These are phyloP conservation scores for Drosophila pseudoobscura DNA, from an alignment of 1,140 invertebrate genomes.

Conservation along the genomic window DNA sequence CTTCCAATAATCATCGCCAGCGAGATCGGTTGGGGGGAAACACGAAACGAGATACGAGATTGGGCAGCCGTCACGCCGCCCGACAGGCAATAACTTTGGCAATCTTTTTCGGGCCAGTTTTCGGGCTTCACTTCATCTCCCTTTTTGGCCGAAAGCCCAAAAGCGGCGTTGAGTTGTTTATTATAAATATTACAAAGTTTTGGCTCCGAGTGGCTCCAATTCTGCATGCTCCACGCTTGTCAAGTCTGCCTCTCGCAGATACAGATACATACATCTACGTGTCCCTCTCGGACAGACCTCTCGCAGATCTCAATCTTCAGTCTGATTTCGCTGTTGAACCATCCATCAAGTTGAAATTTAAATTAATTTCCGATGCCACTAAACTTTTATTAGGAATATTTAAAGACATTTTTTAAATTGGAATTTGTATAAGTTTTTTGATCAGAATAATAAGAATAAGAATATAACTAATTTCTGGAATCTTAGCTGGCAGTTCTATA, in stretches of 20 bases:
- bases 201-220: constrained; percentile 10
- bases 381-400: too few species aligned
- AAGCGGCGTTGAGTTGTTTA: constrained; percentile 61
- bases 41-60: constrained; percentile 45
- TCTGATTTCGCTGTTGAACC: constrained; percentile 2
- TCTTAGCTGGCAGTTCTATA: constrained; percentile 2
- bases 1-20: constrained; percentile 55
- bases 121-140: constrained; percentile 1
- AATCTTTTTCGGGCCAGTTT: constrained; percentile 41
- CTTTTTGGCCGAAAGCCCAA: constrained; percentile 14
- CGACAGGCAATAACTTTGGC: constrained; percentile 68
- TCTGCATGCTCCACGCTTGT: constrained; percentile 60
- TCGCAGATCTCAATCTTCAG: constrained; percentile 24
- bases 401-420: too few species aligned
- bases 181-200: constrained; percentile 45
- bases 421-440: too few species aligned
- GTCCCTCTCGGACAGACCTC: constrained; percentile 15
- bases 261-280: constrained; percentile 16
- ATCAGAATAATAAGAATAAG: too few species aligned
- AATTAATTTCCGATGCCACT: constrained; percentile 20
- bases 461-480: not conserved
- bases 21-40: constrained; percentile 1
- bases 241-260: constrained; percentile 35
- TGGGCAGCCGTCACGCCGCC: constrained; percentile 66
- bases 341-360: constrained; percentile 21